Evolutionary conservation across 2,797 vertebrate genomes (phyloP), one percentile per base, ranked within the genome.

Genomic region (Tangara arthus): DNA sequence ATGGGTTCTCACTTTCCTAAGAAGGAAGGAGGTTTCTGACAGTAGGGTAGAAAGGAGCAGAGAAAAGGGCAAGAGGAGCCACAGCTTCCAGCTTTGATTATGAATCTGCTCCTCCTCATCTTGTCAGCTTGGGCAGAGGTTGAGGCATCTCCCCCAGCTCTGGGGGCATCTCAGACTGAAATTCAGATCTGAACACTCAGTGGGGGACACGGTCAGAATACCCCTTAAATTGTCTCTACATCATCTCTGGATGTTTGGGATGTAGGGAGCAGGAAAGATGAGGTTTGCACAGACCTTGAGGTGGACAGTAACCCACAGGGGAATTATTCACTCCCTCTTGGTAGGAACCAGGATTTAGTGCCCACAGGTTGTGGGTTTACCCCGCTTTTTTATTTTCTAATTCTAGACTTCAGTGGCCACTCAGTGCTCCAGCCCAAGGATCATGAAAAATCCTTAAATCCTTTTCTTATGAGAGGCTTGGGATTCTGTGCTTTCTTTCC

Each of bases 91-190:
- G 30, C 35, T 76, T 83, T 72, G 47, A 24, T 20, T 26, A 15
- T 57, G 34, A 22, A 15, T 77, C 39, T 72, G 6, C 20, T 86
- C 30, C 12, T 27, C 8, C 8, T 68, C 15, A 16, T 22, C 61
- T 32, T 52, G n/a, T 81, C 32, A 49, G 1, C 28, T 41, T 0
- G 0, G 18, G 6, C 2, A 1, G 15, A 81, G 20, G 7, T 16
- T 82, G 64, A 27, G 34, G 15, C 49, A 42, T 78, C 65, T 39
- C 11, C 15, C 8, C 6, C 0, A 0, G 16, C 20, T 52, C 39
- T 84, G 41, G 39, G 32, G 73, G 6, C 7, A 20, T 41, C 46
- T 86, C 37, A 39, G 41, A 34, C 22, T 80, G 71, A 87, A 75
- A 53, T 44, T 65, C 5, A 3, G 16, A 9, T 53, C 75, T 68